Conservation (phyloP, 2,113 vertebrate genomes). For the Callipepla squamata region DNA sequence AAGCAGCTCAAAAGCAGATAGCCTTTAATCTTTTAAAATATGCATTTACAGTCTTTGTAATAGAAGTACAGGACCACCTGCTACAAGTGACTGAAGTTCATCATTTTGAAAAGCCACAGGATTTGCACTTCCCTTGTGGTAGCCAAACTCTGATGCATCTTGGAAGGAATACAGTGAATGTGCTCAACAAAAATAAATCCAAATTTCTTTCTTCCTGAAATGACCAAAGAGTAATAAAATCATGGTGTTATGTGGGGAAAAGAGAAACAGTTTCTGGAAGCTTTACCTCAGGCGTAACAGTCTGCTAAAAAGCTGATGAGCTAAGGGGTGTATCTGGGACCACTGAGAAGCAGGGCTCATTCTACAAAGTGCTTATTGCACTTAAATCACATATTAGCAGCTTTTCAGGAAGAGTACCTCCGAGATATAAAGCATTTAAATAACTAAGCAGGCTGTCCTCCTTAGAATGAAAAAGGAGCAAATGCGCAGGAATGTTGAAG, state of each 20-base stretch:
- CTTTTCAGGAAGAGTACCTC: background rate
- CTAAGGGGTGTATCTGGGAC: background rate
- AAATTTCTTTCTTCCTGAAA: background rate
- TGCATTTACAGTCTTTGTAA: background rate
- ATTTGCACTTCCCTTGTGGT: background rate
- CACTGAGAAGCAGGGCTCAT: background rate
- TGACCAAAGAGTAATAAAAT: background rate
- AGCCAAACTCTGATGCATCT: background rate
- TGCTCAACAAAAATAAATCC: background rate
- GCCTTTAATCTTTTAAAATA: background rate
- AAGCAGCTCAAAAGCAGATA: background rate
- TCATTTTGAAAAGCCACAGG: background rate
- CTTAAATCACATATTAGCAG: background rate
- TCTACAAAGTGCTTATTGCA: background rate
- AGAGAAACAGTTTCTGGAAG: background rate
- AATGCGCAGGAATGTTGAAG: background rate
- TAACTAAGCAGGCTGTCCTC: background rate
- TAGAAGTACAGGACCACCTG: background rate
- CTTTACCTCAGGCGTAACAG: background rate
- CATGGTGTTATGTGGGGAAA: background rate
- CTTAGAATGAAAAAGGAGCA: background rate
- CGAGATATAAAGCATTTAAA: background rate
- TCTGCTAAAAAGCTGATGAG: background rate
- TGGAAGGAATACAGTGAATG: background rate
- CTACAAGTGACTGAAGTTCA: background rate